Conservation (phyloP, 1,140 invertebrate genomes). For the Sinella curviseta region DNA sequence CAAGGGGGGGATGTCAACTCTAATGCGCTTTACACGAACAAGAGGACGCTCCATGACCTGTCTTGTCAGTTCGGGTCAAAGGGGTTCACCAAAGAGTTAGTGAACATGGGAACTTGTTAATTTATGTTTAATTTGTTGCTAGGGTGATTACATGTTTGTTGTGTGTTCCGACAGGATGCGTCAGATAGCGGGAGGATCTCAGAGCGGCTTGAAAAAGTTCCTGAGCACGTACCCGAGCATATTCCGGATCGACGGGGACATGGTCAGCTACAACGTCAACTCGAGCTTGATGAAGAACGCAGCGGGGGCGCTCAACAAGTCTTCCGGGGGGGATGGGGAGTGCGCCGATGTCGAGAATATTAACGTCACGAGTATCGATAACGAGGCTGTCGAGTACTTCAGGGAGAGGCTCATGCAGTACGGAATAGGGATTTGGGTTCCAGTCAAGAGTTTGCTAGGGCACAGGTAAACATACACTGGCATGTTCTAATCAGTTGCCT, state of each 20-base stretch:
- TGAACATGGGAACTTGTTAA: neutral
- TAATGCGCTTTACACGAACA: neutral
- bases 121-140: neutral
- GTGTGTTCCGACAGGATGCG: constrained; percentile 63
- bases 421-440: constrained; percentile 83
- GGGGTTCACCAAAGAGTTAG: constrained; percentile 83
- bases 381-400: constrained; percentile 85
- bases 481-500: neutral
- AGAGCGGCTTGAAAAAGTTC: constrained; percentile 80
- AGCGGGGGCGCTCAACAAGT: constrained; percentile 52
- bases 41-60: constrained; percentile 89
- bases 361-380: neutral
- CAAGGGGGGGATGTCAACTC: too few species aligned
- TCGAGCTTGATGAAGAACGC: constrained; percentile 41
- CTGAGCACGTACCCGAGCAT: constrained; percentile 60
- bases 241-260: constrained; percentile 87
- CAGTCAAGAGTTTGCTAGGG: constrained; percentile 87
- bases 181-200: constrained; percentile 90
- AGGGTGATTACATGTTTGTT: too few species aligned
- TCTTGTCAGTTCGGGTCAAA: constrained; percentile 95
- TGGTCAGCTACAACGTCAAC: constrained; percentile 65
- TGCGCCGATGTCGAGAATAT: constrained; percentile 63
- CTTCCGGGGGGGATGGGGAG: constrained; percentile 54
- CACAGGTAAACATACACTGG: constrained; percentile 67
- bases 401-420: constrained; percentile 85